phyloP scores from a whole-genome alignment of 2,888 invertebrate genomes.

The Synergus laeviventris region DNA sequence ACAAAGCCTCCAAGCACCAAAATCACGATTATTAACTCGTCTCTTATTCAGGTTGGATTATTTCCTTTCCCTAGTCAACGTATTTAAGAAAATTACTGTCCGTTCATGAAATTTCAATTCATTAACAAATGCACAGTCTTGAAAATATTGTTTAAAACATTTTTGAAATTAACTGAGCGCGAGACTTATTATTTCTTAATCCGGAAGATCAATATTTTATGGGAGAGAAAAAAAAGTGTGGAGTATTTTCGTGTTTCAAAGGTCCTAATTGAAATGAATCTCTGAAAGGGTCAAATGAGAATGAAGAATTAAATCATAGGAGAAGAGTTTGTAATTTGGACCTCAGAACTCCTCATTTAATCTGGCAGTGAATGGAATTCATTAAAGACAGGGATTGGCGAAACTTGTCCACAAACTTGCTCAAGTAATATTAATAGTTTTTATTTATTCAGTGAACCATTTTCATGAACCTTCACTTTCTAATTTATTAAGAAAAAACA shows the following conservation, averaged over 20 bases:
- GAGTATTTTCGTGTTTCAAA: background rate
- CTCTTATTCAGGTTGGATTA: background rate
- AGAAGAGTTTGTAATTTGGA: slow-evolving; percentile 29
- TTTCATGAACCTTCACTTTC: no score
- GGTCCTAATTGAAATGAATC: slow-evolving; percentile 16
- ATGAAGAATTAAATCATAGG: slow-evolving; percentile 29
- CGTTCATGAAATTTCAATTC: background rate
- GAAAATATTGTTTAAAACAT: background rate
- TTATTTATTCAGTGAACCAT: background rate
- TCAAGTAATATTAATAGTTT: slow-evolving; percentile 11
- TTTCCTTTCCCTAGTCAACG: background rate
- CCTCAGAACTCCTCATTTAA: slow-evolving; percentile 1
- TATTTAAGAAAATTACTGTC: background rate
- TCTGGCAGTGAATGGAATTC: slow-evolving; percentile 30
- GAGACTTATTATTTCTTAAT: background rate
- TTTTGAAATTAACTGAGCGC: background rate
- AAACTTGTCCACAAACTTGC: slow-evolving; percentile 35
- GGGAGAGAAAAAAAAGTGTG: background rate
- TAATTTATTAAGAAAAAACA: background rate
- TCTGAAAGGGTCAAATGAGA: slow-evolving; percentile 7
- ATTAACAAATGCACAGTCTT: background rate
- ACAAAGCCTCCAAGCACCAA: background rate
- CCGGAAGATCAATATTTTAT: background rate
- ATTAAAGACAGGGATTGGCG: slow-evolving; percentile 14
- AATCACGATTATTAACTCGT: slow-evolving; percentile 2